Conservation (phyloP, 2,113 vertebrate genomes). For the Oriolus oriolus region DNA sequence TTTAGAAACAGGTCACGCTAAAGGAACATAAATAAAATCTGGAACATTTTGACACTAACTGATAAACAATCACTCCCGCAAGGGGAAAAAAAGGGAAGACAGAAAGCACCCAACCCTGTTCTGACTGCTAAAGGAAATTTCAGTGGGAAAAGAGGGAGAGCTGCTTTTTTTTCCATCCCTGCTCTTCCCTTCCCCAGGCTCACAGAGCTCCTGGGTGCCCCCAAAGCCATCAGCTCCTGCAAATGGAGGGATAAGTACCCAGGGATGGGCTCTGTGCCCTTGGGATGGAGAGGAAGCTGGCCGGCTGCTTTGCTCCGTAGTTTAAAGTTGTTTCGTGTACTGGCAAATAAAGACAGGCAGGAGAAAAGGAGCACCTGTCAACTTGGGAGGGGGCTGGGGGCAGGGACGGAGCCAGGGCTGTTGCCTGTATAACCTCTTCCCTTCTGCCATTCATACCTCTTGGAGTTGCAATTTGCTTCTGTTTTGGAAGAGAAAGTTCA, state of each 20-base stretch:
- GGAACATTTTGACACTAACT: background rate
- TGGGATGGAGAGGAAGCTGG: background rate
- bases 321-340: background rate
- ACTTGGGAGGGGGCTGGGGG: background rate
- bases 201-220: background rate
- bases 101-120: background rate
- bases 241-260: rapidly evolving
- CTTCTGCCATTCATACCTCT: background rate
- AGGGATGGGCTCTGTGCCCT: background rate
- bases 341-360: background rate
- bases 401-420: background rate
- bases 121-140: background rate
- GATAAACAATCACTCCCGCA: background rate
- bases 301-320: background rate
- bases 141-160: background rate
- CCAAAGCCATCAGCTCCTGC: background rate
- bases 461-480: background rate
- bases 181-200: background rate
- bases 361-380: background rate
- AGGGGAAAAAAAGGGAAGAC: background rate
- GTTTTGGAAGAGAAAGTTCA: background rate
- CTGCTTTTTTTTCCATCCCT: background rate
- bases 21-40: background rate
- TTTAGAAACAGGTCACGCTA: background rate
- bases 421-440: background rate